A percentile compares a stretch with the other conserved stretches of the same genome.
Evolutionary conservation across 53 echinoderm and acorn worm species (phyloP).

Genomic region (Paracentrotus lividus): DNA sequence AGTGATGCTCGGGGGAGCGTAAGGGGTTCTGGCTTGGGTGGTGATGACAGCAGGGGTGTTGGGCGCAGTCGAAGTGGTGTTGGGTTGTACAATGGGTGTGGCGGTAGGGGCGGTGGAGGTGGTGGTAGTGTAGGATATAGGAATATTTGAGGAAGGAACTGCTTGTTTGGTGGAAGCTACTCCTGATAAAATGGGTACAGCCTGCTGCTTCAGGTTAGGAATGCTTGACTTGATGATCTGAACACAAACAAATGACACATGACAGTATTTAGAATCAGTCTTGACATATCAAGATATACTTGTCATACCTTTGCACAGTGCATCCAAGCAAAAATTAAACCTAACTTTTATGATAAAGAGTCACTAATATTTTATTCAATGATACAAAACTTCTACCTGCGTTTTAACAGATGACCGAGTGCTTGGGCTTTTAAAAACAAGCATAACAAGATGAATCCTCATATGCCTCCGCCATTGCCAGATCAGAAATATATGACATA

Average conservation of each 20-base stretch:
- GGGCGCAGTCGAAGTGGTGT: slow-evolving; percentile 36
- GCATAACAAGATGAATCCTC: no score
- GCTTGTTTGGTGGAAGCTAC: slow-evolving; percentile 11
- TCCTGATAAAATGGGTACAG: slow-evolving; percentile 27
- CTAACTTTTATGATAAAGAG: no score
- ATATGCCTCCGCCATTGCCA: no score
- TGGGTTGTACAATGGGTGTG: slow-evolving; percentile 42
- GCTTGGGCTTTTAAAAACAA: no score
- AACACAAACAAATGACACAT: neutral
- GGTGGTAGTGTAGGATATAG: slow-evolving; percentile 36
- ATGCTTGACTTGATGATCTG: slow-evolving; percentile 50
- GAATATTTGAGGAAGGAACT: neutral
- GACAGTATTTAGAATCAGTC: no score
- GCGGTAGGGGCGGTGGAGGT: neutral
- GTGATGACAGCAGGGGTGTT: neutral
- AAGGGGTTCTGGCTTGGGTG: slow-evolving; percentile 49
- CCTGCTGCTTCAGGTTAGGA: slow-evolving; percentile 55
- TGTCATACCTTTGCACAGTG: no score
- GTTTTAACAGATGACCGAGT: no score
- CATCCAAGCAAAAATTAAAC: no score
- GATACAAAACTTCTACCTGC: no score
- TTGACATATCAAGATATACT: neutral
- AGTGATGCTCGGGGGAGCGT: slow-evolving; percentile 18
- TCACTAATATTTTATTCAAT: no score
- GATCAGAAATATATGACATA: no score